These are phyloP conservation scores for Gorsachius goisagi DNA, from an alignment of 2,113 vertebrate genomes.

Conservation along the genomic window DNA sequence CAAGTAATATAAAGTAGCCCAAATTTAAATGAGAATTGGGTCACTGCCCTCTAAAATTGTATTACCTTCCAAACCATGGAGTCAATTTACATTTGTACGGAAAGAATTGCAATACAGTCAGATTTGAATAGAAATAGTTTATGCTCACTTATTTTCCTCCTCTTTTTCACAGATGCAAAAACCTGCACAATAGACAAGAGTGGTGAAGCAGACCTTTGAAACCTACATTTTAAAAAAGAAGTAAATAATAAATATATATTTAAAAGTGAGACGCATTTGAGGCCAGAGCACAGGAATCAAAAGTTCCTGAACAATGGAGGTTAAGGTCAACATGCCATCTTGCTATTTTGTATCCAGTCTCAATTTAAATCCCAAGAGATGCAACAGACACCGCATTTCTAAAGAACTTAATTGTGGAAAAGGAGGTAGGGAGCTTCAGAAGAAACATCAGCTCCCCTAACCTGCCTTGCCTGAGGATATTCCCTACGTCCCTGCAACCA, in stretches of 20 bases:
- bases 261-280: background rate
- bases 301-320: background rate
- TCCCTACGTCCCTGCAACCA: background rate
- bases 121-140: background rate
- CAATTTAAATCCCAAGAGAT: background rate
- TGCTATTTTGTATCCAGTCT: background rate
- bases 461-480: background rate
- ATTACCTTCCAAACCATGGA: background rate
- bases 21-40: background rate
- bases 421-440: background rate
- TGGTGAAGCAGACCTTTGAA: background rate
- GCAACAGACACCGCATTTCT: background rate
- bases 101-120: background rate
- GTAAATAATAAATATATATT: background rate
- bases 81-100: background rate
- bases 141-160: background rate
- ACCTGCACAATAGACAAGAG: background rate
- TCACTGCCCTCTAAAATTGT: background rate
- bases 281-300: background rate
- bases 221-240: background rate
- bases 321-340: background rate
- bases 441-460: background rate
- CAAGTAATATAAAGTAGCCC: background rate
- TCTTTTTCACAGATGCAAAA: background rate
- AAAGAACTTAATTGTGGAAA: background rate